These are phyloP conservation scores for Brachypalpus laphriformis DNA, from an alignment of 2,888 invertebrate species.

Conservation along the genomic window DNA sequence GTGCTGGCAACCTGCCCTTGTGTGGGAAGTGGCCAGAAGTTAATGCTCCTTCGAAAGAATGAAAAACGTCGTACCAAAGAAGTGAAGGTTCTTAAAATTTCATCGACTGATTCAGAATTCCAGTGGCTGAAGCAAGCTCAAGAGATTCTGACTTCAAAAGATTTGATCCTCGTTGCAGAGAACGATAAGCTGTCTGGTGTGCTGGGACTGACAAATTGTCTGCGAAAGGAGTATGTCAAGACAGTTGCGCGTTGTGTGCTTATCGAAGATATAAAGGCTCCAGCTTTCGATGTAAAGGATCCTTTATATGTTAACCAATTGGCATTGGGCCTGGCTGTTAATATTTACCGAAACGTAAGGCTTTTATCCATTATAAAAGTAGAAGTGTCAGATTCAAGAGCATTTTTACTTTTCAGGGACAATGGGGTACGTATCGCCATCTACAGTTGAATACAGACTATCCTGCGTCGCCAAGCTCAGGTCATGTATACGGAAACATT, in stretches of 20 bases:
- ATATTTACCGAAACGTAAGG: constrained; percentile 86
- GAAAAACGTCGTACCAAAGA: background rate
- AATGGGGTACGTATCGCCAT: constrained; percentile 90
- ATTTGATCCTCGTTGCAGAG: constrained; percentile 86
- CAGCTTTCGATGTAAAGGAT: constrained; percentile 86
- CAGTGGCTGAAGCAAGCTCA: constrained; percentile 76
- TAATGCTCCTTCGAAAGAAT: constrained; percentile 20
- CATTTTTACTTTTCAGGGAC: constrained; percentile 71
- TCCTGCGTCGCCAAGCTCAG: constrained; percentile 83
- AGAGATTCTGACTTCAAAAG: constrained; percentile 50
- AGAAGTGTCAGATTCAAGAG: background rate
- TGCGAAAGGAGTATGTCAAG: constrained; percentile 90
- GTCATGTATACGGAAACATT: constrained; percentile 90
- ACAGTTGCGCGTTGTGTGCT: constrained; percentile 85
- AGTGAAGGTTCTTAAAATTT: constrained; percentile 72
- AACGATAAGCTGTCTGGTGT: constrained; percentile 89
- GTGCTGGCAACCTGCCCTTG: constrained; percentile 31
- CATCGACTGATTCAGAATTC: constrained; percentile 71
- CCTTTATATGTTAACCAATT: constrained; percentile 87
- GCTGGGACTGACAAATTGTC: constrained; percentile 92
- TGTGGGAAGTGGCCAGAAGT: background rate
- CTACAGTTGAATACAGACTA: constrained; percentile 83
- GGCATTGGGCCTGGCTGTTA: constrained; percentile 89
- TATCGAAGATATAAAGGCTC: constrained; percentile 85
- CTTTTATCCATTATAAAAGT: background rate